Evolutionary conservation across 1,140 invertebrate genomes (phyloP), one percentile per base, ranked within the genome.

Genomic region (Camponotus pennsylvanicus): DNA sequence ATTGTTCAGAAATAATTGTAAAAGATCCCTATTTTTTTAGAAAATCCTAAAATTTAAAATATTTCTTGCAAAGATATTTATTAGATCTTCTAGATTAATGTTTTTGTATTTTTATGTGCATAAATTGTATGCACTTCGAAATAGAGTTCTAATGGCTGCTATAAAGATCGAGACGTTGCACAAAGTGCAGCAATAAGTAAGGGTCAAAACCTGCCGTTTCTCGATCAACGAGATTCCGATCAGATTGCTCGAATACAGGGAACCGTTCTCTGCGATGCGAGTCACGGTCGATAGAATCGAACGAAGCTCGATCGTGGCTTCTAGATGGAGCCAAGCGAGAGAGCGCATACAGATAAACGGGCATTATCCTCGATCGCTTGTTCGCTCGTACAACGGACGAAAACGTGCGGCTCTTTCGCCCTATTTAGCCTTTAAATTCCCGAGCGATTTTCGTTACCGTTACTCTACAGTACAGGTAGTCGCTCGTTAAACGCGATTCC

Each of bases 271-370:
- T 67, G 27, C 83, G 49, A 85, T 85, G 83, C 83, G 55, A 80
- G 83, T 85, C 83, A 85, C 83, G 83, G 80, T 85, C 83, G 73
- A 85, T 85, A 45, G 83, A 32, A 78, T 85, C 83, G 73, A 64
- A 49, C 63, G 37, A 32, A 52, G 59, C 59, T 63, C 37, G 63
- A 59, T 67, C 75, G 76, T 37, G 67, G 49, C 67, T 18, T 52
- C 67, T 82, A 82, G 78, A 82, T 59, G 27, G 37, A 73, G 57
- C 69, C 55, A 73, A 83, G 40, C 69, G 79, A 83, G 27, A 27
- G 27, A 27, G 69, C 79, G 79, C 79, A 73, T 83, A 83, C 69
- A 61, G 79, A 83, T 83, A 69, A 83, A 83, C 69, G 55, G 79
- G 42, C 69, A 83, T 83, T 83, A 83, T 83, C 79, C 67, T 69